Conservation (phyloP, 2,113 vertebrate species). For the Xenopus laevis region DNA sequence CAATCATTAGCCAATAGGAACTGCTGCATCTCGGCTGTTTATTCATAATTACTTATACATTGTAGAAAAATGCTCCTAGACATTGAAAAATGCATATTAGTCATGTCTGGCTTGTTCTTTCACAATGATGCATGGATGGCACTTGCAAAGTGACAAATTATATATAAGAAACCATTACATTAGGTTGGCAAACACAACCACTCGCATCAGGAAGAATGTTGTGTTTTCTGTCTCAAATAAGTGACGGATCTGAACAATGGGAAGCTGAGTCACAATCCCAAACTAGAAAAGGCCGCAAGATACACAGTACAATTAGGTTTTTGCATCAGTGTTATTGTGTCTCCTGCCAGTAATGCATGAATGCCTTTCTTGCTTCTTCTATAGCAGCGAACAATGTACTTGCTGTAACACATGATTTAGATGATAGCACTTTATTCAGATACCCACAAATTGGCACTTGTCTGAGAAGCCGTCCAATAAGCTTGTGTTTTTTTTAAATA, state of each 20-base stretch:
- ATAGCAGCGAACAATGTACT: conserved; percentile 14
- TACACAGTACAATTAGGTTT: conserved; percentile 13
- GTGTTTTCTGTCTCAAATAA: too few relatives aligned
- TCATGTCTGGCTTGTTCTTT: too few relatives aligned
- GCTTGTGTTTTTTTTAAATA: not conserved
- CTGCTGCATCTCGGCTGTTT: too few relatives aligned
- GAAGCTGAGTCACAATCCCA: conserved; percentile 1
- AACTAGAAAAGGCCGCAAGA: conserved; percentile 22
- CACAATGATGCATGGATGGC: too few relatives aligned
- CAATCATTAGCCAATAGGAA: too few relatives aligned
- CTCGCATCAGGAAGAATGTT: too few relatives aligned
- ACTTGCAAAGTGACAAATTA: too few relatives aligned
- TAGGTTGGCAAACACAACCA: too few relatives aligned
- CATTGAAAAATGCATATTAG: too few relatives aligned
- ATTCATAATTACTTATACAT: too few relatives aligned
- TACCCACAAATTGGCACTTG: conserved; percentile 3
- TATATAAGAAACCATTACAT: too few relatives aligned
- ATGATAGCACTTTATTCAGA: conserved; percentile 11
- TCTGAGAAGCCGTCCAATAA: not conserved
- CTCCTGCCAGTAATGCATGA: conserved; percentile 23
- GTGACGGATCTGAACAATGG: not conserved
- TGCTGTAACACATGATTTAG: conserved; percentile 23
- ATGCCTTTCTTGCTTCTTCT: conserved; percentile 26
- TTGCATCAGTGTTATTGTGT: conserved; percentile 12
- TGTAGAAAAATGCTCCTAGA: too few relatives aligned